These are phyloP conservation scores for Eubucco bourcierii DNA, from an alignment of 2,113 vertebrate species.

Conservation along the genomic window DNA sequence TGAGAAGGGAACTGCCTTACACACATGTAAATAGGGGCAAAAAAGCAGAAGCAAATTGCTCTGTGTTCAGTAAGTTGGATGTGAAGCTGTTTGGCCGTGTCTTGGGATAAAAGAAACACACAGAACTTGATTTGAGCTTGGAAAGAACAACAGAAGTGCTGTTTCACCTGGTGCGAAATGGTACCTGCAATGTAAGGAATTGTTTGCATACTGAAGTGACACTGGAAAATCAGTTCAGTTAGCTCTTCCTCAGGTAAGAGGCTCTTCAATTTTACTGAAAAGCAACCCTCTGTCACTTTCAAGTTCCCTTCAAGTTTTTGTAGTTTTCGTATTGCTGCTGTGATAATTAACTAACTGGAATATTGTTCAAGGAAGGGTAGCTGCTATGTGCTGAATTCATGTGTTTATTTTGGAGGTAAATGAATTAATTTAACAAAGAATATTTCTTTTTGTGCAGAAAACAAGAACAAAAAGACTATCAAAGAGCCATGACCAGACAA, in stretches of 20 bases:
- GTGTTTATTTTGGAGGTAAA: background rate
- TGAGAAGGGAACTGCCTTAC: background rate
- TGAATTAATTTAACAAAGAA: background rate
- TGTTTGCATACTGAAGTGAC: background rate
- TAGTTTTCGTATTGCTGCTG: background rate
- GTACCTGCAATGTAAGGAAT: background rate
- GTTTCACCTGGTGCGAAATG: background rate
- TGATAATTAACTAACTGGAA: background rate
- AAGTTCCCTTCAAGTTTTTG: background rate
- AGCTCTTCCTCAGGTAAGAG: background rate
- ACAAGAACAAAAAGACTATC: background rate
- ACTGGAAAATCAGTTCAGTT: background rate
- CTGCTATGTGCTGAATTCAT: background rate
- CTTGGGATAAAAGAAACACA: background rate
- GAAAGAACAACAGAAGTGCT: background rate
- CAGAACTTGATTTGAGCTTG: background rate
- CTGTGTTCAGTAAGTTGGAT: background rate
- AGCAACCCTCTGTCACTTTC: background rate
- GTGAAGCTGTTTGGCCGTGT: background rate
- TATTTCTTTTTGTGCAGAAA: background rate
- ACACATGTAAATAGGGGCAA: background rate
- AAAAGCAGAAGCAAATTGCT: background rate
- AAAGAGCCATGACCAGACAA: background rate
- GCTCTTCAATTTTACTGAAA: background rate
- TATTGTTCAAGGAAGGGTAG: background rate